Conservation (phyloP, 2,113 vertebrate genomes). For the Glaucomys volans region DNA sequence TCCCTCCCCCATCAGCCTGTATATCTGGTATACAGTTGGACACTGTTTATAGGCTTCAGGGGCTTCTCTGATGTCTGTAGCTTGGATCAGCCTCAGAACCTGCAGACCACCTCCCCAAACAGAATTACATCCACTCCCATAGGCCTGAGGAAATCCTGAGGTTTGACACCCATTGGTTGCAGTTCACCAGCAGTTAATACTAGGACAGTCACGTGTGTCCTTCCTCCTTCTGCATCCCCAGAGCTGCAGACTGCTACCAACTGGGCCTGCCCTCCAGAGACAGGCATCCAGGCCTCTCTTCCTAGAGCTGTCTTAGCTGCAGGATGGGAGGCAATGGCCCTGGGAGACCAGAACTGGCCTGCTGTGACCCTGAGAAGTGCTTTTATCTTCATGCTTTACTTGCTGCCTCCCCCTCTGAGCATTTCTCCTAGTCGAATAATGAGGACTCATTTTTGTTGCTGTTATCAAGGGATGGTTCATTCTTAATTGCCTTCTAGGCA, state of each 20-base stretch:
- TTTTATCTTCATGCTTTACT: slow-evolving; percentile 25
- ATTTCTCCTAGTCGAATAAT: neutral
- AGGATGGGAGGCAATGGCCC: neutral
- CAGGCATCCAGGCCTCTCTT: neutral
- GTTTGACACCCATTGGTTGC: accelerated
- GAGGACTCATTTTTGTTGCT: slow-evolving; percentile 38
- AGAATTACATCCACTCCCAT: neutral
- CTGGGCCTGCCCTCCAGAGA: neutral
- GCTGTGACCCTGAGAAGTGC: neutral
- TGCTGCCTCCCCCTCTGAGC: slow-evolving; percentile 41
- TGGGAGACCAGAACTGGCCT: neutral
- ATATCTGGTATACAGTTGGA: neutral
- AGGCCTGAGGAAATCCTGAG: neutral
- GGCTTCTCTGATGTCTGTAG: neutral
- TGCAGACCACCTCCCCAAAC: neutral
- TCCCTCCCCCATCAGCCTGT: accelerated
- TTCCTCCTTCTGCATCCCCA: neutral
- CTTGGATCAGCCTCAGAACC: neutral
- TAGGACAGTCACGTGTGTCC: neutral
- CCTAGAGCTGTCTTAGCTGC: neutral
- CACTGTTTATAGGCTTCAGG: neutral
- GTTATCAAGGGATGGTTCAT: slow-evolving; percentile 55
- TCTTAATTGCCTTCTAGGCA: slow-evolving; percentile 49
- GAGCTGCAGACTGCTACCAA: neutral
- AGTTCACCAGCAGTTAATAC: neutral